Percentiles rank a stretch among this genome's conserved stretches.
phyloP scores from a whole-genome alignment of 1,140 invertebrate genomes.

The Drosophila burlai region DNA sequence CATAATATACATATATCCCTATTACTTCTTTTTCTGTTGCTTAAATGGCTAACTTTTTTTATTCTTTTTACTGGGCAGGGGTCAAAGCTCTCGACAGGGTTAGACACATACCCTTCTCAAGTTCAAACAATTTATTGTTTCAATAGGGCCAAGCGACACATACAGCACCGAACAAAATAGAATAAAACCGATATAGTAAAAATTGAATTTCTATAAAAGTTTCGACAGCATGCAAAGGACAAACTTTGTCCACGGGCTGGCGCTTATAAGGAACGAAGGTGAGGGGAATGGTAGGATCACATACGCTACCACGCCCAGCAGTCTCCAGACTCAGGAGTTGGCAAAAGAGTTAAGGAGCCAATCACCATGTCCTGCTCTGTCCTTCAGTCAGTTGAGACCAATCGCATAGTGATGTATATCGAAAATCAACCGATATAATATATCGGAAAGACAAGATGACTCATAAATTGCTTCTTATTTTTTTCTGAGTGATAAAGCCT shows the following conservation, averaged over 20 bases:
- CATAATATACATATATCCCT: neutral
- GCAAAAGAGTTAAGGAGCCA: conserved; percentile 79
- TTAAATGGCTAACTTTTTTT: conserved; percentile 36
- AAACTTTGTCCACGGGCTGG: conserved; percentile 59
- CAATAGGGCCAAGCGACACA: conserved; percentile 64
- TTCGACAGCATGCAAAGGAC: conserved; percentile 77
- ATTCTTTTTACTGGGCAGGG: conserved; percentile 14
- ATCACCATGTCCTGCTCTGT: conserved; percentile 55
- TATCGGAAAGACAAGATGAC: neutral
- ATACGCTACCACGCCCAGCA: conserved; percentile 52
- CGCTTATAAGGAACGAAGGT: neutral
- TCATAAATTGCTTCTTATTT: neutral
- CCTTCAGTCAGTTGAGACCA: conserved; percentile 17
- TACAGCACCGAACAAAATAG: conserved; percentile 43
- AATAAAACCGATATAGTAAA: conserved; percentile 59
- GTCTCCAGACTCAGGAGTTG: conserved; percentile 52
- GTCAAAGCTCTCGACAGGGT: conserved; percentile 60
- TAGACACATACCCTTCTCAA: conserved; percentile 56
- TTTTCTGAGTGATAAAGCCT: too few species aligned
- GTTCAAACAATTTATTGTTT: conserved; percentile 73
- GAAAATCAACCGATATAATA: neutral
- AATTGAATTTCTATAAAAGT: conserved; percentile 82
- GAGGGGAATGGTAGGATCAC: conserved; percentile 25
- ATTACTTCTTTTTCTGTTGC: neutral
- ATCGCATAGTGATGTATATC: conserved; percentile 6